phyloP scores from a whole-genome alignment of 2,113 vertebrate species.

The Ochotona curzoniae region DNA sequence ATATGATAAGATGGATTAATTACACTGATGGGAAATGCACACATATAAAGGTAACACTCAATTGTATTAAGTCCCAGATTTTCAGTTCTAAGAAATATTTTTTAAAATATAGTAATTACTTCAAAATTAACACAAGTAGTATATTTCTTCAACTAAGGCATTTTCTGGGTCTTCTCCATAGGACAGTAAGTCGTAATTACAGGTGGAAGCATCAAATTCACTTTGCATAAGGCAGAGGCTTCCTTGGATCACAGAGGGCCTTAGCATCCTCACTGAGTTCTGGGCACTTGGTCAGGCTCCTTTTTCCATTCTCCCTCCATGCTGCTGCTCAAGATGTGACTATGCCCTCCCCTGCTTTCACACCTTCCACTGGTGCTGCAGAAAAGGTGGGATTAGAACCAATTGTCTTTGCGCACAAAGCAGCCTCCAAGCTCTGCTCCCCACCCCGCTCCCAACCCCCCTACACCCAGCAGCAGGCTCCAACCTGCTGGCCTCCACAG shows the following conservation, averaged over 20 bases:
- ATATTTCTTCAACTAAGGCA: no score
- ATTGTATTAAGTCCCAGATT: background rate
- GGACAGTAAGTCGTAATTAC: no score
- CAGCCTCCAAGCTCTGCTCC: fast-evolving
- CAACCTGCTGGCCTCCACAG: background rate
- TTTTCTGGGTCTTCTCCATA: no score
- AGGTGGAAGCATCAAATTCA: no score
- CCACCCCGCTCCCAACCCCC: no score
- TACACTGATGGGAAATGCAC: background rate
- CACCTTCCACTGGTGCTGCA: background rate
- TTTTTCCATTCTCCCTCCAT: background rate
- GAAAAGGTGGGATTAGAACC: background rate
- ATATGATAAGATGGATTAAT: background rate
- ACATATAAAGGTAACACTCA: background rate
- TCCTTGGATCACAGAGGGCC: no score
- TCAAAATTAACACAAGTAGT: no score
- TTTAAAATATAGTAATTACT: no score
- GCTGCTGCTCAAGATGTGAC: background rate
- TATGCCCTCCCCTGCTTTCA: background rate
- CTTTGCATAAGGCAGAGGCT: no score
- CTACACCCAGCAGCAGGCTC: background rate
- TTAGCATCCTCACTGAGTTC: background rate
- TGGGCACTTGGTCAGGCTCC: background rate
- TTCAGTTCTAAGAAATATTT: no score
- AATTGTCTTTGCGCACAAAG: no score